Evolutionary conservation across 2,113 vertebrate species (phyloP).

Genomic region (Hippocampus mohnikei): DNA sequence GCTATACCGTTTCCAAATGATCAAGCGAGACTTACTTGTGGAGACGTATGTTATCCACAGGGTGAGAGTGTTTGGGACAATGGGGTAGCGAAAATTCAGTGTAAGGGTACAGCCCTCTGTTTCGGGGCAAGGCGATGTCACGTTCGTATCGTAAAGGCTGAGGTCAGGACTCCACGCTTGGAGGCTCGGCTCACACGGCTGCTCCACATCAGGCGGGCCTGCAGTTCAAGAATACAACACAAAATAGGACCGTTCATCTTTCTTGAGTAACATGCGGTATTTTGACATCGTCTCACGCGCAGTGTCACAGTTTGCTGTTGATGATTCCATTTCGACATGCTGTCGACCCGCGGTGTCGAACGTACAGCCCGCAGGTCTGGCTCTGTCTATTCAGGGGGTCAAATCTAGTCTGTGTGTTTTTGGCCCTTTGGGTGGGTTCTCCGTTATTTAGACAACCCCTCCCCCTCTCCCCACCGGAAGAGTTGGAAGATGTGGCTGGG

Average conservation of each 20-base stretch:
- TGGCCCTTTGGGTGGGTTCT: no score
- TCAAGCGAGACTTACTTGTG: conserved; percentile 46
- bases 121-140: conserved; percentile 87
- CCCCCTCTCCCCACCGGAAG: no score
- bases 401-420: no score
- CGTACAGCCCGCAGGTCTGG: no score
- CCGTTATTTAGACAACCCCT: no score
- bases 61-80: conserved; percentile 79
- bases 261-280: background rate
- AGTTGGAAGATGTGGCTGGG: no score
- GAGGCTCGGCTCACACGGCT: conserved; percentile 89
- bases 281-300: background rate
- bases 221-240: conserved; percentile 30
- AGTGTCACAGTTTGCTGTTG: background rate
- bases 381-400: no score
- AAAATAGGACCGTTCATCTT: conserved; percentile 2
- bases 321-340: background rate
- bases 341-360: no score
- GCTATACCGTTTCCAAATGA: background rate
- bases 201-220: conserved; percentile 94
- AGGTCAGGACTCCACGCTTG: conserved; percentile 96
- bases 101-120: conserved; percentile 85
- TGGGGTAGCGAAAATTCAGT: conserved; percentile 79
- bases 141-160: conserved; percentile 87
- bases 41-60: conserved; percentile 94